Base-by-base conservation (phyloP, 2,888 invertebrate genomes). In the Aplocera efformata region DNA sequence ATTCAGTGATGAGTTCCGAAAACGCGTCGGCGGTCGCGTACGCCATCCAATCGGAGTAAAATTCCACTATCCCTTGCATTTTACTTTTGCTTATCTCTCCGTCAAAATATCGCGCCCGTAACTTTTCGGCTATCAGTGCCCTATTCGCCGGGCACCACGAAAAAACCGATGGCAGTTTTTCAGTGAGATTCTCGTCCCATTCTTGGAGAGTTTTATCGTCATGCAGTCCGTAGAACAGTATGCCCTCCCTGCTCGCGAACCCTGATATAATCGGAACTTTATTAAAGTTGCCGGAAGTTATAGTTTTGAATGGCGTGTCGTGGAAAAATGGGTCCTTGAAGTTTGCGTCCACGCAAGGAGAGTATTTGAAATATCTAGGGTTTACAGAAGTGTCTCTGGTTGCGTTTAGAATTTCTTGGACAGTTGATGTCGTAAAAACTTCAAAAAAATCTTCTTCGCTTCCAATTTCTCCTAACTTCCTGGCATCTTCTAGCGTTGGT, bases 231-330 rank as follows among this genome's bases (percentile, higher is more conserved):
- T 79, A 79, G 55, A 86, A 85, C 31, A 85, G 53, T 24, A 77
- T 59, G 0, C 86, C 88, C 58, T 88, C 88, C 0, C 52, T 53
- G 41, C 74, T 63, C 5, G 78, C 67, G 35, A 63, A 67, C 3
- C 86, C 85, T 1, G 76, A 56, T 32, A 88, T 69, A 1, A 79
- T 67, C 5, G 86, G 88, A 7, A 88, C 81, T 57, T 76, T 75
- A 39, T 72, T 71, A 40, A 82, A 84, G 22, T 63, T 50, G 1
- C 79, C 73, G 0, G 80, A 77, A 30, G 63, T 72, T 11, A 88
- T 67, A 8, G 71, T 64, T 36, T 76, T 64, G 51, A 76, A 81
- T 0, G 86, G 85, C 23, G 76, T 70, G 38, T 77, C 79, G 29
- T 61, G 65, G 46, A 86, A 84, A 54, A 86, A 86, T 2, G 79